Conservation (phyloP, 1,140 invertebrate species). For the Drosophila neocordata region DNA sequence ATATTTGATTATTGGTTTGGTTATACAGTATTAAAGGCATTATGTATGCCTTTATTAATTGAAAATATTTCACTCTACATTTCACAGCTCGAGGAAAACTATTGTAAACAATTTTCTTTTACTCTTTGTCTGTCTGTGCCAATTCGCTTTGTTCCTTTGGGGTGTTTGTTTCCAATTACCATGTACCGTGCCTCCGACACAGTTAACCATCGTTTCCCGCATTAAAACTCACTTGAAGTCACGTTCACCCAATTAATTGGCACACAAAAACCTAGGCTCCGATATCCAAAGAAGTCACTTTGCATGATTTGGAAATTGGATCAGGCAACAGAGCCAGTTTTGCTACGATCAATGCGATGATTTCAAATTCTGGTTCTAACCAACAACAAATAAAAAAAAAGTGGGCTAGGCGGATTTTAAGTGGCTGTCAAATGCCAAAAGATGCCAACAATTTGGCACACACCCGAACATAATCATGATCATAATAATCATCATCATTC, state of each 20-base stretch:
- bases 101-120: no score
- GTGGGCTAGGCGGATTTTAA: conserved; percentile 54
- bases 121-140: not conserved
- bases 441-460: conserved; percentile 67
- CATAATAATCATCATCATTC: conserved; percentile 31
- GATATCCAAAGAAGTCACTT: conserved; percentile 44
- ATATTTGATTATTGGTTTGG: no score
- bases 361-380: conserved; percentile 49
- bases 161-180: conserved; percentile 9
- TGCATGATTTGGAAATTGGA: conserved; percentile 59
- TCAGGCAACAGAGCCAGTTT: conserved; percentile 48
- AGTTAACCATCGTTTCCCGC: not conserved
- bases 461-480: conserved; percentile 40
- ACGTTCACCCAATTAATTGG: conserved; percentile 55
- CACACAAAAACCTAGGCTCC: conserved; percentile 29
- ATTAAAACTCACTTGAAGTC: conserved; percentile 16
- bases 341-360: conserved; percentile 44
- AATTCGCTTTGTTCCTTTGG: not conserved
- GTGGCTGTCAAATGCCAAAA: conserved; percentile 40
- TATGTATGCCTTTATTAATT: not conserved
- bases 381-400: conserved; percentile 10
- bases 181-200: not conserved
- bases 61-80: not conserved
- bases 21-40: no score
- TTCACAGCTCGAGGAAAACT: not conserved